These are phyloP conservation scores for Probaryconus sp. DNA, from an alignment of 1,140 invertebrate genomes.

Conservation along the genomic window DNA sequence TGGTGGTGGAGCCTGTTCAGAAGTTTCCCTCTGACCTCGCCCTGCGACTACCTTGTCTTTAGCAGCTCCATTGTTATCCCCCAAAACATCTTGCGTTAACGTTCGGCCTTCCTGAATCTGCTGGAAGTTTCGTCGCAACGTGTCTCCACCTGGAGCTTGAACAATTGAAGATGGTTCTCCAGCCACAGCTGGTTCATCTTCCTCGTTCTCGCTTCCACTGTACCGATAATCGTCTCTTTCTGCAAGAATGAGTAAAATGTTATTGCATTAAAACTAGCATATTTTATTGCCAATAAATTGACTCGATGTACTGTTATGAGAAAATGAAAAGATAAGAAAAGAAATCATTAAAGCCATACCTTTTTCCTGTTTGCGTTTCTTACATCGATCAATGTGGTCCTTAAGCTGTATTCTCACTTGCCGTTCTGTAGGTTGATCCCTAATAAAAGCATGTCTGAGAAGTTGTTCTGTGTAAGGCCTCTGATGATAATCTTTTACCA, in stretches of 20 bases:
- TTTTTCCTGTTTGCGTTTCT: conserved; percentile 95
- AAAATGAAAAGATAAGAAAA: background rate
- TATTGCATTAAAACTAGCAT: background rate
- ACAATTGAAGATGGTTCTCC: conserved; percentile 94
- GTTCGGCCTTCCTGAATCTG: conserved; percentile 95
- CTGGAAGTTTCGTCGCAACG: conserved; percentile 96
- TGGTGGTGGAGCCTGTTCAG: conserved; percentile 90
- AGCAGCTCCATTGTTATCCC: conserved; percentile 72
- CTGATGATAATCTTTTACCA: conserved; percentile 99
- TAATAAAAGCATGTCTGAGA: conserved; percentile 97
- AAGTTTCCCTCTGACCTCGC: conserved; percentile 80
- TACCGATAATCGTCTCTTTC: conserved; percentile 90
- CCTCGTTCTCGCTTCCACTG: conserved; percentile 92
- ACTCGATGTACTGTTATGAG: too few species aligned
- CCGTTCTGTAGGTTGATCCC: conserved; percentile 98
- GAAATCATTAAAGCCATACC: conserved; percentile 66
- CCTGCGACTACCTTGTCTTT: conserved; percentile 76
- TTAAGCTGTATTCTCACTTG: conserved; percentile 99
- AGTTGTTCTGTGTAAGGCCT: conserved; percentile 98
- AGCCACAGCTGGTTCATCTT: conserved; percentile 89
- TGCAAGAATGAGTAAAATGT: conserved; percentile 21
- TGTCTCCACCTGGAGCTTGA: conserved; percentile 92
- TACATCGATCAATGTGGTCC: conserved; percentile 99
- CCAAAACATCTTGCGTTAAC: conserved; percentile 79
- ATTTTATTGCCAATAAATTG: conserved; percentile 1